Conservation (phyloP, 2,888 invertebrate genomes). For the Drepana falcataria region DNA sequence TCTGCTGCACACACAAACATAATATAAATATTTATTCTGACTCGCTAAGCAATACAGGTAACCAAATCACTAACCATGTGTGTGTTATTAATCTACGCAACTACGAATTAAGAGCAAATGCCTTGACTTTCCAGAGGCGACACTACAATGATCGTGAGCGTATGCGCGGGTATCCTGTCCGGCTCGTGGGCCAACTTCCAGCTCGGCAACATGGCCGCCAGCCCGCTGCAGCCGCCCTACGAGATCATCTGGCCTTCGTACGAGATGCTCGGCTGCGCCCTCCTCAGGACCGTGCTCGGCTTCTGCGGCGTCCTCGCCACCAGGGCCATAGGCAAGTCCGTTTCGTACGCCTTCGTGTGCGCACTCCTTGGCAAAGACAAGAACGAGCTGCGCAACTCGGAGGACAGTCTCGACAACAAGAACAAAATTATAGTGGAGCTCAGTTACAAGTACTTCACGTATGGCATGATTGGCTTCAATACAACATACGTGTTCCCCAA, state of each 20-base stretch:
- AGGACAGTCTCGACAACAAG: slow-evolving; percentile 82
- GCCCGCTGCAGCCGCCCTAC: slow-evolving; percentile 83
- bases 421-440: slow-evolving; percentile 88
- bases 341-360: slow-evolving; percentile 84
- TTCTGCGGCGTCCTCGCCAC: slow-evolving; percentile 85
- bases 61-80: too few relatives aligned
- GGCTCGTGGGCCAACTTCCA: slow-evolving; percentile 93
- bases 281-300: slow-evolving; percentile 86
- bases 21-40: too few relatives aligned
- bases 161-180: slow-evolving; percentile 86
- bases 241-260: slow-evolving; percentile 88
- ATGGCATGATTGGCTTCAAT: slow-evolving; percentile 88
- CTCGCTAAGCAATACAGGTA: too few relatives aligned
- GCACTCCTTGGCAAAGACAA: slow-evolving; percentile 83
- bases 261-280: slow-evolving; percentile 82
- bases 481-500: slow-evolving; percentile 87
- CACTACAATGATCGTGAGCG: slow-evolving; percentile 91
- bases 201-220: slow-evolving; percentile 83
- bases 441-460: slow-evolving; percentile 90
- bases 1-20: too few relatives aligned
- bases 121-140: slow-evolving; percentile 83
- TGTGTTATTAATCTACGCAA: too few relatives aligned
- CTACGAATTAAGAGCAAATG: too few relatives aligned
- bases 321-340: slow-evolving; percentile 82
- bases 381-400: slow-evolving; percentile 81